These are phyloP conservation scores for Nephrotoma appendiculata DNA, from an alignment of 2,888 invertebrate genomes.

Conservation along the genomic window DNA sequence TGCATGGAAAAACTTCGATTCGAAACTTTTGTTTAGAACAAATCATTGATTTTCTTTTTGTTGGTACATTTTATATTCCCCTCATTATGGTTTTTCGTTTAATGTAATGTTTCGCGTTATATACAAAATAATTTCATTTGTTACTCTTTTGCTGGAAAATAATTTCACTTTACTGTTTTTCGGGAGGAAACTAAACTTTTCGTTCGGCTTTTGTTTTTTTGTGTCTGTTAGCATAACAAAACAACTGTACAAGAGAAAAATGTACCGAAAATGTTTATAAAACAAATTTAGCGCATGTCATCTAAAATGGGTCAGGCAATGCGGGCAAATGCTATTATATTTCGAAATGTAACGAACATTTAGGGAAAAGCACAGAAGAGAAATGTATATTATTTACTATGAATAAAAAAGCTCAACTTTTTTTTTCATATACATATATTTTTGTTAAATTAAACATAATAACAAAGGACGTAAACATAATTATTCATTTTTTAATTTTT, in stretches of 20 bases:
- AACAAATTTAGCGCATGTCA: constrained; percentile 1
- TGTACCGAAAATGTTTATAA: not conserved
- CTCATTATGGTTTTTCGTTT: not conserved
- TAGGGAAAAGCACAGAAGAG: not conserved
- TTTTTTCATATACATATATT: not conserved
- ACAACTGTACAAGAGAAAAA: not conserved
- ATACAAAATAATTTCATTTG: not conserved
- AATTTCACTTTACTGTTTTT: not conserved
- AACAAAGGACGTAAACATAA: not conserved
- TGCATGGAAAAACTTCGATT: not conserved
- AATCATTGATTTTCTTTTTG: not conserved
- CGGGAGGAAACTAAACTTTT: not conserved
- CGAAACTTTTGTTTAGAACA: not conserved
- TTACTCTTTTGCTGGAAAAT: not conserved
- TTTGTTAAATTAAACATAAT: not conserved
- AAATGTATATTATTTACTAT: not conserved
- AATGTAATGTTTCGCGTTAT: not conserved
- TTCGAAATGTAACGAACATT: not conserved
- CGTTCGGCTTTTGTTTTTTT: not conserved
- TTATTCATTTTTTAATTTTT: not conserved
- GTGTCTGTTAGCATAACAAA: not conserved
- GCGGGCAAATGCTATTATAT: constrained; percentile 4
- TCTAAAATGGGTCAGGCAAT: constrained; percentile 6
- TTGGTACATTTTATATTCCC: not conserved
- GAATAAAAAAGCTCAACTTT: not conserved